Conservation (phyloP, 2,888 invertebrate genomes). For the Drosophila suboccidentalis region DNA sequence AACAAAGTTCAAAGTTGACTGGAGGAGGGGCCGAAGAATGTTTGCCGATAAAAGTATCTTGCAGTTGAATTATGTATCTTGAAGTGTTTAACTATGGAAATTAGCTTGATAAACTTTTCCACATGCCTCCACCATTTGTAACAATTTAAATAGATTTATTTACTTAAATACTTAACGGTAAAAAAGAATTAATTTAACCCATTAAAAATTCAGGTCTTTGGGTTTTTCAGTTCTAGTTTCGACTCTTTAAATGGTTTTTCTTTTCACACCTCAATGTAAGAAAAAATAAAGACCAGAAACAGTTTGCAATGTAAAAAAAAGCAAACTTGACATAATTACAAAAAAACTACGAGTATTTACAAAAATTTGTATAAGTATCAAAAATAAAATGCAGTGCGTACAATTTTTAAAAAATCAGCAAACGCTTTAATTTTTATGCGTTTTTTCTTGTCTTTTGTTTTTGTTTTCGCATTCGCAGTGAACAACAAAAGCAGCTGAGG, state of each 20-base stretch:
- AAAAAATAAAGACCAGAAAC: slow-evolving; percentile 28
- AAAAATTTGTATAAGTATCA: slow-evolving; percentile 28
- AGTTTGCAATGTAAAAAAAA: slow-evolving; percentile 49
- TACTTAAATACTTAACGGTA: background rate
- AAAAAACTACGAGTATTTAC: slow-evolving; percentile 55
- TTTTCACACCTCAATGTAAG: slow-evolving; percentile 52
- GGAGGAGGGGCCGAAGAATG: slow-evolving; percentile 17
- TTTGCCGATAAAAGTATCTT: slow-evolving; percentile 27
- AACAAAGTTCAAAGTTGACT: slow-evolving; percentile 10
- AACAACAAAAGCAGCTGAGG: slow-evolving; percentile 26
- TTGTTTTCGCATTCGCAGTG: slow-evolving; percentile 10
- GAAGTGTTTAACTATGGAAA: slow-evolving; percentile 47
- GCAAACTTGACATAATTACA: slow-evolving; percentile 78
- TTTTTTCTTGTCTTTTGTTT: slow-evolving; percentile 30
- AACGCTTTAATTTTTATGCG: slow-evolving; percentile 64
- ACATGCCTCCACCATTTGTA: background rate
- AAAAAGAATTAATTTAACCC: slow-evolving; percentile 22
- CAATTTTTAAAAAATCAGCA: slow-evolving; percentile 71
- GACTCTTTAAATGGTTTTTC: slow-evolving; percentile 35
- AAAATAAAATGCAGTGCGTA: slow-evolving; percentile 73
- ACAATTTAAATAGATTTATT: slow-evolving; percentile 19
- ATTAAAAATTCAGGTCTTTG: slow-evolving; percentile 61
- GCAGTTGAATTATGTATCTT: slow-evolving; percentile 27
- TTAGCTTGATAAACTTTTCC: slow-evolving; percentile 22
- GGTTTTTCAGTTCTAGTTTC: slow-evolving; percentile 30